Evolutionary conservation across 1,140 invertebrate species (phyloP).

Genomic region (Ladona fulva): DNA sequence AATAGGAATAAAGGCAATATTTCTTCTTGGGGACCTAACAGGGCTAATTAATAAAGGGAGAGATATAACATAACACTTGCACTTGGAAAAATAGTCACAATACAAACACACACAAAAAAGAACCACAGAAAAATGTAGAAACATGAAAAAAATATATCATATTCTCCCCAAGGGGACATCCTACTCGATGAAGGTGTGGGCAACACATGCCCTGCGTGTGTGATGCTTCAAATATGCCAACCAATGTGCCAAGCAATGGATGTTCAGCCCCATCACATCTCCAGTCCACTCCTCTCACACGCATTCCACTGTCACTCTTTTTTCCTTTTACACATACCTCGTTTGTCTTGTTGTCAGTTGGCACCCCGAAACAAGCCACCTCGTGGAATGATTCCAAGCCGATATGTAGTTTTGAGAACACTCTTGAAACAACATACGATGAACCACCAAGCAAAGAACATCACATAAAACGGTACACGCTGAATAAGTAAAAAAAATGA

Average conservation of each 20-base stretch:
- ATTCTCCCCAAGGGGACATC: neutral
- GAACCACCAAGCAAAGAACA: constrained; percentile 16
- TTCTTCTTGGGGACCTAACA: neutral
- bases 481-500: constrained; percentile 15
- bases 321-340: neutral
- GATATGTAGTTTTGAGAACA: constrained; percentile 18
- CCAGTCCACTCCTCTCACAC: neutral
- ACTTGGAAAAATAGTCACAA: constrained; percentile 15
- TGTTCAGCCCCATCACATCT: neutral
- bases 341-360: constrained; percentile 12
- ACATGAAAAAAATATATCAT: constrained; percentile 13
- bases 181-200: neutral
- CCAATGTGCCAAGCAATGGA: constrained; percentile 4
- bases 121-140: constrained; percentile 13
- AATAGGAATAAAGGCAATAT: neutral
- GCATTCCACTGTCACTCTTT: neutral
- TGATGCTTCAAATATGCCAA: constrained; percentile 21
- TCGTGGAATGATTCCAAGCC: constrained; percentile 20
- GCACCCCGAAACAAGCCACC: constrained; percentile 9
- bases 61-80: constrained; percentile 12
- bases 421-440: constrained; percentile 13
- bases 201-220: constrained; percentile 9
- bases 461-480: constrained; percentile 14
- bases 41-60: constrained; percentile 8
- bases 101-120: constrained; percentile 14